These are phyloP conservation scores for Marmota flaviventris DNA, from an alignment of 2,113 vertebrate genomes.

Conservation along the genomic window DNA sequence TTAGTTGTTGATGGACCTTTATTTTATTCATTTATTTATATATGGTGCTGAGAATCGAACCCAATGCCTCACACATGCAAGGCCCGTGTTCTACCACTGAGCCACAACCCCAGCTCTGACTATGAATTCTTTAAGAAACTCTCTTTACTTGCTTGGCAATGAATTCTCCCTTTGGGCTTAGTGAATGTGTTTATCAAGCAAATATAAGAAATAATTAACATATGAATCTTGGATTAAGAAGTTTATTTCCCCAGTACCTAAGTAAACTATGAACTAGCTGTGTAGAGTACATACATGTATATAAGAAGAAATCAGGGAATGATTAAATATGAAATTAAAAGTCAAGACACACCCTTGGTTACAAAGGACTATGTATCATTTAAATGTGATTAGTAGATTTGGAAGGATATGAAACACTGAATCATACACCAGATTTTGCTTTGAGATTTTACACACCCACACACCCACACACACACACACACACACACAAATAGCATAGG, in stretches of 20 bases:
- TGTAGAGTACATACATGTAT: neutral
- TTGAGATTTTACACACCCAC: neutral
- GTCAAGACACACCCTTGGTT: neutral
- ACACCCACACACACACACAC: neutral
- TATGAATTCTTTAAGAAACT: neutral
- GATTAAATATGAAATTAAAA: neutral
- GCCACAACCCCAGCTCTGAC: neutral
- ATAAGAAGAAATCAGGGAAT: neutral
- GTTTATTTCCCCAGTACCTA: neutral
- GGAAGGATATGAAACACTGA: neutral
- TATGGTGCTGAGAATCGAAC: too few relatives aligned
- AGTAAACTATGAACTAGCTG: neutral
- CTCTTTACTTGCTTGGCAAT: neutral
- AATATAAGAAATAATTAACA: neutral
- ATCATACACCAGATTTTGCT: neutral
- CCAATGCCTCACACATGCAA: too few relatives aligned
- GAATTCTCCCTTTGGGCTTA: neutral
- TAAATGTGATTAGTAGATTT: neutral
- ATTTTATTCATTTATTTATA: too few relatives aligned
- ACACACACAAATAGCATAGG: neutral
- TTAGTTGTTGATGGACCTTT: too few relatives aligned
- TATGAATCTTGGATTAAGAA: neutral
- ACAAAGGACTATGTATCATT: neutral
- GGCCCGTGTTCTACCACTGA: too few relatives aligned
- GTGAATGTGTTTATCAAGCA: neutral